These are phyloP conservation scores for Podarcis lilfordi DNA, from an alignment of 2,797 vertebrate species.

Conservation along the genomic window DNA sequence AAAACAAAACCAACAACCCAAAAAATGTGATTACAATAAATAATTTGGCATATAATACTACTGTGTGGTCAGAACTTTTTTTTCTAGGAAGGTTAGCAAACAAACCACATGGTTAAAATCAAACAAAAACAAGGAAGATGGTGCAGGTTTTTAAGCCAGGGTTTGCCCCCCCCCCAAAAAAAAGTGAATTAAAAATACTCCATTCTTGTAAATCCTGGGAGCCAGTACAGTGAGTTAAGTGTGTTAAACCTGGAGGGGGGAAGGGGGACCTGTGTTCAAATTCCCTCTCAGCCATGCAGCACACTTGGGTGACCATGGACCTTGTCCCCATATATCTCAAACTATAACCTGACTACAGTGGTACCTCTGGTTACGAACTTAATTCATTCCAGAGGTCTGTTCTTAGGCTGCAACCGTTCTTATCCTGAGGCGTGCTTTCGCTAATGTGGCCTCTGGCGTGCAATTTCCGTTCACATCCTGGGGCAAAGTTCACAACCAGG, in stretches of 20 bases:
- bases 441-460: too few species aligned
- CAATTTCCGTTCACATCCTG: too few species aligned
- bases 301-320: background rate
- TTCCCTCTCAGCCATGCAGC: too few species aligned
- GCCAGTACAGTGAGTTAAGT: background rate
- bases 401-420: too few species aligned
- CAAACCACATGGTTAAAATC: background rate
- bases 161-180: too few species aligned
- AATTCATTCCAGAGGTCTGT: too few species aligned
- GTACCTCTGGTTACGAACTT: too few species aligned
- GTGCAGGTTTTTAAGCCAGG: background rate
- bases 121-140: background rate
- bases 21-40: background rate
- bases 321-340: background rate
- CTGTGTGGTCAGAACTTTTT: background rate
- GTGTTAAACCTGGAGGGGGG: too few species aligned
- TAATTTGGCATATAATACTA: background rate
- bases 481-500: too few species aligned
- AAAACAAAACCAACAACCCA: background rate
- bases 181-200: background rate
- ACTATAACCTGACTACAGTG: background rate
- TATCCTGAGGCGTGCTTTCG: too few species aligned
- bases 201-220: background rate
- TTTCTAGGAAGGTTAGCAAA: background rate
- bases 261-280: too few species aligned